A percentile compares a stretch with the other conserved stretches of the same genome.
Conservation (phyloP, 1,140 invertebrate species). For the Listronotus oregonensis region DNA sequence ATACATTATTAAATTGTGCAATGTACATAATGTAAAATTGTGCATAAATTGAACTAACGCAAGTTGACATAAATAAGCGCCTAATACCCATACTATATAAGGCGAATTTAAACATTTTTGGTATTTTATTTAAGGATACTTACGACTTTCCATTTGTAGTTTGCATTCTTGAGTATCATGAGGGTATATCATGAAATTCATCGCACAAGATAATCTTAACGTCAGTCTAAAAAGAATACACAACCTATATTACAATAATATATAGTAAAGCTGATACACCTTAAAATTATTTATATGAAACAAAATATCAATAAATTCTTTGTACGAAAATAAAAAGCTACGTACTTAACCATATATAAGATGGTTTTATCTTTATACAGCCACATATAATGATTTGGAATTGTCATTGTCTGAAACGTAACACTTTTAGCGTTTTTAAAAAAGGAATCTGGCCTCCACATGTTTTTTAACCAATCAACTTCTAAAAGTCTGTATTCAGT, state of each 20-base stretch:
- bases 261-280: too few relatives aligned
- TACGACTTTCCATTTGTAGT: constrained; percentile 88
- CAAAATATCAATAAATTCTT: too few relatives aligned
- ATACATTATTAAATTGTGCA: too few relatives aligned
- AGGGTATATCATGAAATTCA: constrained; percentile 91
- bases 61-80: too few relatives aligned
- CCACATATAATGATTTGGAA: constrained; percentile 90
- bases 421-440: constrained; percentile 91
- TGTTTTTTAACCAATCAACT: constrained; percentile 87
- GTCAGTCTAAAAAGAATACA: constrained; percentile 66
- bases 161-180: constrained; percentile 92
- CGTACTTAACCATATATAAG: constrained; percentile 84
- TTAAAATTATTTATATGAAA: too few relatives aligned
- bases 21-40: too few relatives aligned
- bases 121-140: constrained; percentile 62
- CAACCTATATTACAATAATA: too few relatives aligned
- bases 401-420: constrained; percentile 92
- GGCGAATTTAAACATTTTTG: too few relatives aligned
- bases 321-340: constrained; percentile 35
- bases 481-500: constrained; percentile 84
- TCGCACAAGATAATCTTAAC: constrained; percentile 81
- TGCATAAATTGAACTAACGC: too few relatives aligned
- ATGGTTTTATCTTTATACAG: constrained; percentile 87
- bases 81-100: too few relatives aligned
- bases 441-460: constrained; percentile 89